A percentile compares a stretch with the other conserved stretches of the same genome.
Evolutionary conservation across 2,888 invertebrate species (phyloP).

Genomic region (Ditula angustiorana): DNA sequence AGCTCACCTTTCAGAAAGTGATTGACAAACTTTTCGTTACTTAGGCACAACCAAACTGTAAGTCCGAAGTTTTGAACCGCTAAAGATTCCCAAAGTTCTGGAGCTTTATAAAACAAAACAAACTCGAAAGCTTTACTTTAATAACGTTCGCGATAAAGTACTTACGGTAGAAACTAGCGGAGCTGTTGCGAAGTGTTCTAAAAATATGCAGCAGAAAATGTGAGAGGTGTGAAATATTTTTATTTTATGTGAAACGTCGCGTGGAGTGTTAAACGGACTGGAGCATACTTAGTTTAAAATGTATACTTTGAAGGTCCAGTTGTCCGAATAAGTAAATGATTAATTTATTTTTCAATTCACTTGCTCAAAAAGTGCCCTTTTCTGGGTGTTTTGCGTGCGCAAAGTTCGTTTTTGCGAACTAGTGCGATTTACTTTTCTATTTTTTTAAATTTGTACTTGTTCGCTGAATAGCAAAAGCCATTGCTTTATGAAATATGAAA

Average conservation of each 20-base stretch:
- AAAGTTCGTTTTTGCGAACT: no score
- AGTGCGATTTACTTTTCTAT: no score
- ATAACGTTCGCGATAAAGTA: slow-evolving; percentile 19
- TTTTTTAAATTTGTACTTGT: no score
- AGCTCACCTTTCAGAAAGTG: neutral
- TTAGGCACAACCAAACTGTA: slow-evolving; percentile 26
- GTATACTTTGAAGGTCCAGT: no score
- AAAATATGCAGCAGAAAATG: slow-evolving; percentile 2
- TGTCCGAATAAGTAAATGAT: no score
- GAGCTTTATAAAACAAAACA: slow-evolving; percentile 26
- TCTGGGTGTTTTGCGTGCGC: no score
- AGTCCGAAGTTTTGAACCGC: slow-evolving; percentile 11
- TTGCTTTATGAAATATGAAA: no score
- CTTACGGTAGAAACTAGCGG: slow-evolving; percentile 16
- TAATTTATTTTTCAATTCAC: no score
- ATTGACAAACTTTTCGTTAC: slow-evolving; percentile 12
- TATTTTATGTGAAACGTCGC: neutral
- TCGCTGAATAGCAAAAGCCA: no score
- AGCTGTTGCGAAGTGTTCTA: neutral
- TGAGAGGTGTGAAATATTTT: neutral
- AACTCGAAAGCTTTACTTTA: slow-evolving; percentile 24
- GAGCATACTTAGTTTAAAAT: no score
- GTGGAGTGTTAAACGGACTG: neutral
- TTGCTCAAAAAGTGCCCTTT: no score
- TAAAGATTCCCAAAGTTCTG: slow-evolving; percentile 26